These are phyloP conservation scores for Adelges cooleyi DNA, from an alignment of 1,140 invertebrate genomes.

Conservation along the genomic window DNA sequence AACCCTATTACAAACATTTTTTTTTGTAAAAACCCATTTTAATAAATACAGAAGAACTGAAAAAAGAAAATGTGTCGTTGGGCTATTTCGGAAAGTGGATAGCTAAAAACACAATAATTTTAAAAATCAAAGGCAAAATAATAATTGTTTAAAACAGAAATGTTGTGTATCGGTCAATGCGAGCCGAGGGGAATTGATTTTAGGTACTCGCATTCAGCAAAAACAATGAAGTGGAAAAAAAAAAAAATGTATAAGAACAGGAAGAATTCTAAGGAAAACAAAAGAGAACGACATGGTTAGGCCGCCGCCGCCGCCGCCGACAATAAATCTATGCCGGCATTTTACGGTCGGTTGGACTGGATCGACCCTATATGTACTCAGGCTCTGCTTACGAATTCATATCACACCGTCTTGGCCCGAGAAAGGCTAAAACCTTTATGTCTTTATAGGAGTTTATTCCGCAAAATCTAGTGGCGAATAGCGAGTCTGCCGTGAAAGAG, in stretches of 20 bases:
- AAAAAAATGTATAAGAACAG: background rate
- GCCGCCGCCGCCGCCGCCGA: background rate
- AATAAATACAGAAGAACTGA: too few relatives aligned
- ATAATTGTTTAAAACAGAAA: too few relatives aligned
- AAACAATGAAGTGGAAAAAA: conserved; percentile 18
- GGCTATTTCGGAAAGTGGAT: too few relatives aligned
- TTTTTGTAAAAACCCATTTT: too few relatives aligned
- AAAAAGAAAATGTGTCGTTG: too few relatives aligned
- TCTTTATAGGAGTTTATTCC: conserved; percentile 25
- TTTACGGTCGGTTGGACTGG: conserved; percentile 17
- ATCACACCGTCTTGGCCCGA: conserved; percentile 10
- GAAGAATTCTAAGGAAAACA: conserved; percentile 11
- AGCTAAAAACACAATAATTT: too few relatives aligned
- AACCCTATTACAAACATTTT: too few relatives aligned
- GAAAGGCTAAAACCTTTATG: conserved; percentile 26
- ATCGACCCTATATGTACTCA: conserved; percentile 2
- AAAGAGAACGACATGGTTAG: background rate
- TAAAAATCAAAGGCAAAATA: too few relatives aligned
- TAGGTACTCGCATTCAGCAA: background rate
- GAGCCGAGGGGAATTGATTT: too few relatives aligned
- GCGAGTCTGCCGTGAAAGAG: background rate
- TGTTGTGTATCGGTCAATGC: too few relatives aligned
- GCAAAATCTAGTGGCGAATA: background rate
- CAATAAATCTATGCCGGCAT: conserved; percentile 15
- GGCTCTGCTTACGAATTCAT: conserved; percentile 21